Evolutionary conservation across 1,140 invertebrate species (phyloP).

Genomic region (Calephelis virginiensis): DNA sequence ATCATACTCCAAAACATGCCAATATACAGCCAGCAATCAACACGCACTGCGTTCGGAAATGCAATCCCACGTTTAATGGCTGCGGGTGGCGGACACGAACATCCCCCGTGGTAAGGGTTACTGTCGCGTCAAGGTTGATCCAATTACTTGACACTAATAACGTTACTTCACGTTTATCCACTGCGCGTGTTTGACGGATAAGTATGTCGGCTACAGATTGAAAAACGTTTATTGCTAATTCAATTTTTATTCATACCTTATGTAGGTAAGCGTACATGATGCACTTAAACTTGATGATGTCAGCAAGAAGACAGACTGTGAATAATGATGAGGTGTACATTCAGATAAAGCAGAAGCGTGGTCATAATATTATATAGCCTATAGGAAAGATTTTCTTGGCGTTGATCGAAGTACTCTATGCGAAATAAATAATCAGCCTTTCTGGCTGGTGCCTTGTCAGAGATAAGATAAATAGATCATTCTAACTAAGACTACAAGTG

Average conservation of each 20-base stretch:
- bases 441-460: too few relatives aligned
- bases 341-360: not conserved
- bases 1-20: not conserved
- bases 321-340: too few relatives aligned
- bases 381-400: too few relatives aligned
- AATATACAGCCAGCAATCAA: conserved; percentile 24
- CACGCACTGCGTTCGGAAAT: conserved; percentile 41
- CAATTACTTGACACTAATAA: conserved; percentile 64
- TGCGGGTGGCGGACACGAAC: conserved; percentile 27
- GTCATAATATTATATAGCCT: too few relatives aligned
- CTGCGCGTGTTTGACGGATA: conserved; percentile 21
- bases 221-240: not conserved
- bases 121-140: conserved; percentile 68
- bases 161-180: conserved; percentile 34
- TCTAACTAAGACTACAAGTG: too few relatives aligned
- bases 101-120: conserved; percentile 62
- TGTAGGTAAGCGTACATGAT: not conserved
- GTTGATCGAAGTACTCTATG: too few relatives aligned
- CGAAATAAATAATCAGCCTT: too few relatives aligned
- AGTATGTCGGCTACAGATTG: conserved; percentile 20
- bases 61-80: conserved; percentile 45
- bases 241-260: conserved; percentile 17
- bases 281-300: not conserved
- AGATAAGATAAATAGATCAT: too few relatives aligned
- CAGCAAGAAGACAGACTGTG: too few relatives aligned